Base-by-base conservation (phyloP, 1,140 invertebrate genomes). In the Apis dorsata region DNA sequence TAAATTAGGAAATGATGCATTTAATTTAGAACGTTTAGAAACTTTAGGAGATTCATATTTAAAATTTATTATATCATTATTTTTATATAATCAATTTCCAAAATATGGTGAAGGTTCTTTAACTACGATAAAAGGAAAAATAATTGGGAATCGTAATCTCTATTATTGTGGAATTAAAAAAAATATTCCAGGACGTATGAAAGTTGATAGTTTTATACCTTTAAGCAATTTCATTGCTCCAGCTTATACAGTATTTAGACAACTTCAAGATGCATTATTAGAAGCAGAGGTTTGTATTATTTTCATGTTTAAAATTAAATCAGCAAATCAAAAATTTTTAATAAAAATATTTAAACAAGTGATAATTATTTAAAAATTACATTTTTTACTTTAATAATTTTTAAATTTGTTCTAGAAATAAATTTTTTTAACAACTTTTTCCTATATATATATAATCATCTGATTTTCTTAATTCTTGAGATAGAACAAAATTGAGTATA, bases 21-120 rank as follows among this genome's bases (percentile, higher is more conserved):
- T 98, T 72, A 96, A 98, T 91, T 94, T 98, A 84, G 98, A 99
- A 92, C 94, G 97, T 9, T 92, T 97, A 9, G 98, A 99, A 93
- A 97, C 97, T 0, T 94, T 99, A 24, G 98, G 98, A 0, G 98
- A 99, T 93, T 96, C 97, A 1, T 98, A 98, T 90, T 94, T 99
- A 1, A 99, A 99, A 93, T 97, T 97, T 86, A 95, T 96, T 8
- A 94, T 95, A 17, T 97, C 96, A 13, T 90, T 98, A 0, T 97
- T 96, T 90, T 91, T 98, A 17, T 97, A 96, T 89, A 95, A 96
- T 83, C 95, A 94, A 71, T 98, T 96, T 93, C 95, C 96, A 0
- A 91, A 92, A 0, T 95, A 95, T 79, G 95, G 96, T 84, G 98
- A 99, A 92, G 98, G 98, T 0, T 94, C 95, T 79, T 94, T 98